These are phyloP conservation scores for Synanthedon formicaeformis DNA, from an alignment of 2,888 invertebrate species.

Conservation along the genomic window DNA sequence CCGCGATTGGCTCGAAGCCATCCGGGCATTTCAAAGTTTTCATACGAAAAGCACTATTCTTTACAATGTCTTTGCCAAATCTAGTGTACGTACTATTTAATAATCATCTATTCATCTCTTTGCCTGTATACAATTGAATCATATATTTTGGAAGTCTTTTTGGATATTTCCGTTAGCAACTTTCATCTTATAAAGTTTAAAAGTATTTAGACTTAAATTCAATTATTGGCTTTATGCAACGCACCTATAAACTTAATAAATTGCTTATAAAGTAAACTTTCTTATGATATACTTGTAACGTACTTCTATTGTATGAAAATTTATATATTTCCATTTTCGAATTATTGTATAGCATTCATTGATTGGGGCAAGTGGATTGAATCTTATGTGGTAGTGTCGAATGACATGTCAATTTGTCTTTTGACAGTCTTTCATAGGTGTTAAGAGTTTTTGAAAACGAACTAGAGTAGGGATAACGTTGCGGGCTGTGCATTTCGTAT, in stretches of 20 bases:
- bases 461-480: constrained; percentile 47
- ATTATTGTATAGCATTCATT: constrained; percentile 7
- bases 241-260: constrained; percentile 20
- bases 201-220: constrained; percentile 29
- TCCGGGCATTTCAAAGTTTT: no score
- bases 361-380: constrained; percentile 1
- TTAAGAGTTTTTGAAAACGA: constrained; percentile 36
- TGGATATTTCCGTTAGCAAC: constrained; percentile 57
- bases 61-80: constrained; percentile 32
- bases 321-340: constrained; percentile 14
- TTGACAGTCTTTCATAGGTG: constrained; percentile 32
- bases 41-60: not conserved
- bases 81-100: constrained; percentile 25
- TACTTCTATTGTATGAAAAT: constrained; percentile 21
- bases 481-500: constrained; percentile 60
- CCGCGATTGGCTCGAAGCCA: no score
- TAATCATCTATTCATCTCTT: constrained; percentile 22
- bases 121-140: constrained; percentile 38
- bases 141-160: constrained; percentile 56
- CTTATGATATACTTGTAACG: constrained; percentile 37
- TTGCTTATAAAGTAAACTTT: constrained; percentile 34
- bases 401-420: constrained; percentile 49
- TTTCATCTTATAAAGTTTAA: constrained; percentile 26
- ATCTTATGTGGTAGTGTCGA: constrained; percentile 24
- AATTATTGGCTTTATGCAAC: constrained; percentile 37